Evolutionary conservation across 2,113 vertebrate genomes (phyloP), one percentile per base, ranked within the genome.

Genomic region (Loxodonta africana): DNA sequence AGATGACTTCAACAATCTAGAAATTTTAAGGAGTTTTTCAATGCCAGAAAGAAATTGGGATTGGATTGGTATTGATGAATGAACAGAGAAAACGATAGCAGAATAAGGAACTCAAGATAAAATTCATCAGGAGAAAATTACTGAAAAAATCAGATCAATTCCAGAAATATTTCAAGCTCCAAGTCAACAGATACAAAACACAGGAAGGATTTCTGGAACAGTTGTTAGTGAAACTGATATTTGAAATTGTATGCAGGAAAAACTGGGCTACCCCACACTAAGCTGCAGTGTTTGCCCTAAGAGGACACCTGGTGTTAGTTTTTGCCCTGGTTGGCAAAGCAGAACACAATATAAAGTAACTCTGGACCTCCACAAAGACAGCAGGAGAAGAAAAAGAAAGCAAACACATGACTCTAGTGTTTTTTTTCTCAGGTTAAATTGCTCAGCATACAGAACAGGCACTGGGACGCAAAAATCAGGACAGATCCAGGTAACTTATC

Each of bases 81-180:
- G 26, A 95, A 62, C 17, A 69, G 60, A 91, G 71, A 41, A 95
- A 95, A 37, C 12, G 53, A 65, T 21, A 87, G 37, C 23, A 82
- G 11, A 77, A 77, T 46, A 91, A 94, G 48, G 89, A 88, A 73
- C 60, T 83, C 67, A 37, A 62, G n/a, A 67, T 76, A 25, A 83
- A 89, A 87, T 85, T 94, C 87, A 91, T 71, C 28, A 78, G 78
- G 48, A 94, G 93, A 96, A 94, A 95, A 80, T 83, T n/a, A 88
- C 57, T 87, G 26, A 14, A 78, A 82, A 91, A 89, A 63, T 87
- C 11, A 94, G 93, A 93, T 83, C 30, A 53, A 51, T 86, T 94
- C 21, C 74, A 94, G 51, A 78, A n/a, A 91, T 78, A 83, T 41
- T 78, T 96, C 41, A 90, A 91, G 63, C 60, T 77, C 67, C 69